Conservation (phyloP, 2,888 invertebrate species). For the Deilephila porcellus region DNA sequence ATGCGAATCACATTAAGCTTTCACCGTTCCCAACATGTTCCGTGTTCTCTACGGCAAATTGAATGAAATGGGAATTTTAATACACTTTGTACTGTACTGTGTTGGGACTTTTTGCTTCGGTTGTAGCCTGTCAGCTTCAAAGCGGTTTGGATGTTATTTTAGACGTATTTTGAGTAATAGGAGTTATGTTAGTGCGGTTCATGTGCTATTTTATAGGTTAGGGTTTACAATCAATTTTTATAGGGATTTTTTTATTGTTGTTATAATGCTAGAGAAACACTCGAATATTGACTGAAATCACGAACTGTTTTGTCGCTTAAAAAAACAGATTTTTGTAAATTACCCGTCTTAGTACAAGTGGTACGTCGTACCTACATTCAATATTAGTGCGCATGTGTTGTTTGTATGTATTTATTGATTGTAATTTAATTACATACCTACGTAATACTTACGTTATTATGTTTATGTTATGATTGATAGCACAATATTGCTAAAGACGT, state of each 20-base stretch:
- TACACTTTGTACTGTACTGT: conserved; percentile 33
- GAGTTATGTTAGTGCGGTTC: no score
- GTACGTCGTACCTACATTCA: not conserved
- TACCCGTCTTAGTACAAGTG: no score
- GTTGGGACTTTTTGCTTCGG: not conserved
- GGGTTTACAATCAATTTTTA: no score
- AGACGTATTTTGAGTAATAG: no score
- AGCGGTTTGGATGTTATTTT: not conserved
- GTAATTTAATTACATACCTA: conserved; percentile 3
- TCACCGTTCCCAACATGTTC: conserved; percentile 61
- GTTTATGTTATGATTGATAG: not conserved
- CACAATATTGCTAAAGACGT: not conserved
- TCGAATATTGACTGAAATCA: no score
- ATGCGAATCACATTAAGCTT: conserved; percentile 69
- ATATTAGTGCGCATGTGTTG: not conserved
- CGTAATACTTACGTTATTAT: conserved; percentile 3
- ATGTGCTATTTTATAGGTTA: no score
- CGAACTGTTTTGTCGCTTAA: no score
- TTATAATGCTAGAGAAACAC: no score
- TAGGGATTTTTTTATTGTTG: no score
- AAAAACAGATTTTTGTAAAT: no score
- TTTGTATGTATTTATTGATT: not conserved
- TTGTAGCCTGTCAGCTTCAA: not conserved
- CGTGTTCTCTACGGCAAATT: conserved; percentile 54
- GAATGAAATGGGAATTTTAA: conserved; percentile 60